Evolutionary conservation across 2,113 vertebrate genomes (phyloP).

Genomic region (Cavia porcellus): DNA sequence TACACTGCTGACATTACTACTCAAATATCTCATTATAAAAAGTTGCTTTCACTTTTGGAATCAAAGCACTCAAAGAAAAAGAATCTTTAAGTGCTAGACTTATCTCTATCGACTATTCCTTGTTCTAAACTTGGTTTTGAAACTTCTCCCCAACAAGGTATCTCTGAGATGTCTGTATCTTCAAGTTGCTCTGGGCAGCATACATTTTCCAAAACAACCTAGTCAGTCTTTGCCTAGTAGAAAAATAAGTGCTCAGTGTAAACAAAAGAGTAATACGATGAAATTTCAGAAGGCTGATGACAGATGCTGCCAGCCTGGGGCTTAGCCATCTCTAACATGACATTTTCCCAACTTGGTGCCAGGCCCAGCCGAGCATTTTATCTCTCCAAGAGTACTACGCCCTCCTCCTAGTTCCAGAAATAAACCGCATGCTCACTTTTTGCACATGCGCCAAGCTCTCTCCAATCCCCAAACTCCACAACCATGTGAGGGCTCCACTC

Average conservation of each 20-base stretch:
- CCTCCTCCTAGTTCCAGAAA: too few relatives aligned
- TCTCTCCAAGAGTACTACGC: too few relatives aligned
- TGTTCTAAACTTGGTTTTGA: background rate
- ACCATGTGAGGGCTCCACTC: too few relatives aligned
- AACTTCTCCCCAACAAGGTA: background rate
- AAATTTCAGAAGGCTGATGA: background rate
- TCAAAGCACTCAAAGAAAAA: background rate
- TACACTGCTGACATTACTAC: background rate
- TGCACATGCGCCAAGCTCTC: too few relatives aligned
- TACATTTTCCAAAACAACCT: background rate
- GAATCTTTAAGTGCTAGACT: background rate
- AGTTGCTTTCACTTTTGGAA: background rate
- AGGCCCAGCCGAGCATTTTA: too few relatives aligned
- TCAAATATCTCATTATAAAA: background rate
- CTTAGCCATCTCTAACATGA: too few relatives aligned
- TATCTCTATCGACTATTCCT: background rate
- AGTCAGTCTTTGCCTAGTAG: background rate
- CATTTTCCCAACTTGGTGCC: too few relatives aligned
- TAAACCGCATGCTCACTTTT: too few relatives aligned
- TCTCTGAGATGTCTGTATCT: background rate
- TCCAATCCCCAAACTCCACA: too few relatives aligned
- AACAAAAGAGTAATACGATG: background rate
- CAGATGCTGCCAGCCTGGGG: too few relatives aligned
- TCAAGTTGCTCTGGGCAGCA: background rate
- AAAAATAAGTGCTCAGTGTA: background rate